Base-by-base conservation (phyloP, 2,797 vertebrate genomes). In the Leptoclinus maculatus region DNA sequence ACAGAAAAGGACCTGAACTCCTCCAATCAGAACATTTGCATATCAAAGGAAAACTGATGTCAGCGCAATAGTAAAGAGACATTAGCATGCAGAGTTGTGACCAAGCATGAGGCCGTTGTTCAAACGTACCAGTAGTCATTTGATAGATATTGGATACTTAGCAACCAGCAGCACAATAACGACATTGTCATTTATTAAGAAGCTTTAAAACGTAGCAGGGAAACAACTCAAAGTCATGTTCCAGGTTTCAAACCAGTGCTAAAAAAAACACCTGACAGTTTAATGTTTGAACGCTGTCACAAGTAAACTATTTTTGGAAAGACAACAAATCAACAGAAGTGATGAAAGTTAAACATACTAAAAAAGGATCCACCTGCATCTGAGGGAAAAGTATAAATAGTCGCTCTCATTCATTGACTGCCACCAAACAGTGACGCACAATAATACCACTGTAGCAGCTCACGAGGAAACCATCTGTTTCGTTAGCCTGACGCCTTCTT, bases 21-120 rank as follows among this genome's bases (percentile, higher is more conserved):
- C 43, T 83, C 83, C 81, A 76, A 92, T 91, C 80, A 2, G 51
- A 27, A 6, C 77, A 95, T 95, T 94, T 89, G 83, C 94, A 95
- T 95, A 87, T 93, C 92, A 95, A 95, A 94, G 88, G 84, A 83
- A 91, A 88, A 79, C 76, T 74, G 75, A 85, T 86, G 91, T 92
- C 90, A 91, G 91, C 78, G 64, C 82, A 79, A 81, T 73, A 71
- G 84, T 77, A 80, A 83, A 87, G 87, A 88, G 66, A 86, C 80
- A 88, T 92, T 88, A 89, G 80, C 82, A 91, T 90, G 88, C 88
- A 86, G 78, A 65, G 78, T 88, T 23, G 54, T 84, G 78, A 80
- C 66, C 73, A 25, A 82, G 83, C 89, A 80, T 59, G 64, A 86
- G 76, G 75, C 74, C 5, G 36, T 70, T 82, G 70, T 58, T 87